Evolutionary conservation across 2,797 vertebrate species (phyloP).

Genomic region (Chrosomus eos): DNA sequence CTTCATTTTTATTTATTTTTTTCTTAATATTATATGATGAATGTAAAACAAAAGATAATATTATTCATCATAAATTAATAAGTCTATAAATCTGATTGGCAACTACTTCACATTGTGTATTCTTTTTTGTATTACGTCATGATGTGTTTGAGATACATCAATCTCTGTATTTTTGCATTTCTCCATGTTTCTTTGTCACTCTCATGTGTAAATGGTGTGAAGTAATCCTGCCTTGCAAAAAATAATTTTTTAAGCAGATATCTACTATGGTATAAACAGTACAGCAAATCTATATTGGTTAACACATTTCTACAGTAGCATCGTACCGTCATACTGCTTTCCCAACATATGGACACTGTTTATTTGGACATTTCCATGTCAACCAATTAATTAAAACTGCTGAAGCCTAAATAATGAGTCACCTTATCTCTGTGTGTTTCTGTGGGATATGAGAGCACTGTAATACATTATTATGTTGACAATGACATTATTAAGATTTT

Average conservation of each 20-base stretch:
- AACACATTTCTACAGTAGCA: background rate
- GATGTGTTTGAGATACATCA: background rate
- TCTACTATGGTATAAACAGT: background rate
- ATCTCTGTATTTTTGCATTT: background rate
- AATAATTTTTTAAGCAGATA: background rate
- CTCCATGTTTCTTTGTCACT: background rate
- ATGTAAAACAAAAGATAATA: background rate
- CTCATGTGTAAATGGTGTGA: background rate
- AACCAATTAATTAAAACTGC: background rate
- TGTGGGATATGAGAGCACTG: background rate
- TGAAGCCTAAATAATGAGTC: background rate
- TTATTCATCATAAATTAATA: background rate
- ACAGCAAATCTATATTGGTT: background rate
- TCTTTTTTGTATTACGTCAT: background rate
- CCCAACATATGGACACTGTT: background rate
- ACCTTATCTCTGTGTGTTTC: background rate
- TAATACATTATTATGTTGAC: background rate
- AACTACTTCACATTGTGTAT: background rate
- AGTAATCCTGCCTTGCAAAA: background rate
- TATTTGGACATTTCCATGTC: background rate
- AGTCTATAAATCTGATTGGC: background rate
- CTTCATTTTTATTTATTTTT: background rate
- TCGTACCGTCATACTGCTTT: background rate
- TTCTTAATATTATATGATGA: background rate
- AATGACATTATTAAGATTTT: background rate